Evolutionary conservation across 1,140 invertebrate genomes (phyloP).

Genomic region (Ostrea denselamellosa): DNA sequence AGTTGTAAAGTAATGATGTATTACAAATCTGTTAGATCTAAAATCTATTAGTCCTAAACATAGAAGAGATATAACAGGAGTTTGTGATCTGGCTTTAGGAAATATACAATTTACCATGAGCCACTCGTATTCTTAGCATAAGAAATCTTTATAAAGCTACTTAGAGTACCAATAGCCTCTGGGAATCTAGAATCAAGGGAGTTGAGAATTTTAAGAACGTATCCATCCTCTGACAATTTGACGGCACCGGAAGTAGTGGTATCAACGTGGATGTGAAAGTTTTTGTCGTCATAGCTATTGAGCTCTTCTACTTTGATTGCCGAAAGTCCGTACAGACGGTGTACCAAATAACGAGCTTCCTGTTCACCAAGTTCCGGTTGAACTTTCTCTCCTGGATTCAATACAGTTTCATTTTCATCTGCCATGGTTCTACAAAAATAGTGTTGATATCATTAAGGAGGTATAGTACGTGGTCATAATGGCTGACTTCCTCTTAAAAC

Average conservation of each 20-base stretch:
- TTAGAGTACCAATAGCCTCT: slow-evolving; percentile 80
- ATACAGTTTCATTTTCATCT: slow-evolving; percentile 20
- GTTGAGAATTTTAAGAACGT: slow-evolving; percentile 90
- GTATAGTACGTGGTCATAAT: too few relatives aligned
- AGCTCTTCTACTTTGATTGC: slow-evolving; percentile 84
- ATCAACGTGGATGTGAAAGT: slow-evolving; percentile 82
- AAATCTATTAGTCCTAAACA: too few relatives aligned
- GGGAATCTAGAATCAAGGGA: slow-evolving; percentile 86
- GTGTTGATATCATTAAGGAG: too few relatives aligned
- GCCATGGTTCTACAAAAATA: not conserved
- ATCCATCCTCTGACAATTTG: slow-evolving; percentile 80
- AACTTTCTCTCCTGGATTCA: slow-evolving; percentile 47
- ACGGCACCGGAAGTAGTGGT: slow-evolving; percentile 57
- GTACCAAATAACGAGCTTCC: slow-evolving; percentile 79
- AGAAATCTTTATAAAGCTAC: too few relatives aligned
- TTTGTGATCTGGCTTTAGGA: too few relatives aligned
- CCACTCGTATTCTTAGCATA: too few relatives aligned
- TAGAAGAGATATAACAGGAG: too few relatives aligned
- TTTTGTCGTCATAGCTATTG: slow-evolving; percentile 90
- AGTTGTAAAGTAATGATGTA: too few relatives aligned
- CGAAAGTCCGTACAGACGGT: slow-evolving; percentile 85
- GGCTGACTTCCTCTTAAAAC: too few relatives aligned
- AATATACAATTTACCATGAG: too few relatives aligned
- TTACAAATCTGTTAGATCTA: too few relatives aligned
- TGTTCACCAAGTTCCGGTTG: slow-evolving; percentile 50